Evolutionary conservation across 2,888 invertebrate species (phyloP), one percentile per base, ranked within the genome.

Genomic region (Caenorhabditis sulstoni): DNA sequence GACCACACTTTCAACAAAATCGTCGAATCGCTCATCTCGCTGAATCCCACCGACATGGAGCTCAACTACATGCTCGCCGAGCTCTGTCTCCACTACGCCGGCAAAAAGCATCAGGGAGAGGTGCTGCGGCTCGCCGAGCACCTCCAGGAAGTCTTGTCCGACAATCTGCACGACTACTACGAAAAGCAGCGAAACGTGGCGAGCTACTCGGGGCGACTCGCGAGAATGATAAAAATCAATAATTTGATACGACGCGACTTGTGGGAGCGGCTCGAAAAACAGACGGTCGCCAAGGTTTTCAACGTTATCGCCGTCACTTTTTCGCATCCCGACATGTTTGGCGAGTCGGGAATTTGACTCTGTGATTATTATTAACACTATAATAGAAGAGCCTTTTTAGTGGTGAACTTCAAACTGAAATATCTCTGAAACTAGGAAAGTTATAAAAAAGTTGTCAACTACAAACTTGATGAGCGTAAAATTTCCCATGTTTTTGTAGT

Each of bases 291-390:
- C 0, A 55, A 55, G 14, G 47, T 71, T 1, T 71, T 71, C 37
- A 62, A 71, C 55, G 57, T 71, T 29, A 62, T 71, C 23, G 37
- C 62, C 49, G 62, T 71, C 11, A 29, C 52, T 22, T 71, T 71
- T 29, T 71, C 71, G 8, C 71, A 71, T 57, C 71, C 71, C 3
- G 71, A 71, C 11, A 71, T 71, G 71, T 62, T 71, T 47, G 61
- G 70, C 37, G 61, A 70, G 52, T 2, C 47, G 18, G 68, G 68
- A 22, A 58, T 67, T n/a, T 67, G 22, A 67, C 0, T 11, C 22
- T 45, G 20, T 5, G 3, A 12, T 20, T 12, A 5, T 3, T 29
- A 5, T 29, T 29, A n/a, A n/a, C n/a, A n/a, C n/a, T n/a, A n/a
- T n/a, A n/a, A n/a, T n/a, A n/a, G n/a, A n/a, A n/a, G n/a, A n/a